Conservation (phyloP, 1,140 invertebrate genomes). For the Microplitis mediator region DNA sequence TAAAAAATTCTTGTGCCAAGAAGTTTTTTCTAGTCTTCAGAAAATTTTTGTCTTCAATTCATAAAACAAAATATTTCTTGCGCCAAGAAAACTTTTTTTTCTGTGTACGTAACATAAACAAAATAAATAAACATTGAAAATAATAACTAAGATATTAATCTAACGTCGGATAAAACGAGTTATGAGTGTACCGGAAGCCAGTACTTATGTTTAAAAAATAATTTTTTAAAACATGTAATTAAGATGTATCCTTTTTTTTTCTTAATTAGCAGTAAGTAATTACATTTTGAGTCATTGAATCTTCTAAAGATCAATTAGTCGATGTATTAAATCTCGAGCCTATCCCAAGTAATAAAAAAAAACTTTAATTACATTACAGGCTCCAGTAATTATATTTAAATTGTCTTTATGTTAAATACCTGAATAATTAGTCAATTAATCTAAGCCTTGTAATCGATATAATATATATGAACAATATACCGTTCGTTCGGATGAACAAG, state of each 20-base stretch:
- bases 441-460: no score
- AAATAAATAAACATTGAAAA: no score
- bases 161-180: no score
- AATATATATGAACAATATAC: not conserved
- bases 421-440: not conserved
- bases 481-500: not conserved
- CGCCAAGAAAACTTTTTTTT: no score
- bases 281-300: not conserved
- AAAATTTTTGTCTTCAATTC: no score
- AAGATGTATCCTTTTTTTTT: not conserved
- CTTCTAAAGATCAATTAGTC: not conserved
- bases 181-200: not conserved
- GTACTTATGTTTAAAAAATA: no score
- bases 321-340: not conserved
- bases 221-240: not conserved
- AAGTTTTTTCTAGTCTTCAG: no score
- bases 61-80: no score
- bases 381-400: conserved; percentile 5
- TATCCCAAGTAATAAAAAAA: not conserved
- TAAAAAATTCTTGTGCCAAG: no score
- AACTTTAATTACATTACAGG: not conserved
- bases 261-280: not conserved
- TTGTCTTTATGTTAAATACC: not conserved
- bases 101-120: no score
- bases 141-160: no score